phyloP scores from a whole-genome alignment of 2,888 invertebrate species.

The Pecten maximus region DNA sequence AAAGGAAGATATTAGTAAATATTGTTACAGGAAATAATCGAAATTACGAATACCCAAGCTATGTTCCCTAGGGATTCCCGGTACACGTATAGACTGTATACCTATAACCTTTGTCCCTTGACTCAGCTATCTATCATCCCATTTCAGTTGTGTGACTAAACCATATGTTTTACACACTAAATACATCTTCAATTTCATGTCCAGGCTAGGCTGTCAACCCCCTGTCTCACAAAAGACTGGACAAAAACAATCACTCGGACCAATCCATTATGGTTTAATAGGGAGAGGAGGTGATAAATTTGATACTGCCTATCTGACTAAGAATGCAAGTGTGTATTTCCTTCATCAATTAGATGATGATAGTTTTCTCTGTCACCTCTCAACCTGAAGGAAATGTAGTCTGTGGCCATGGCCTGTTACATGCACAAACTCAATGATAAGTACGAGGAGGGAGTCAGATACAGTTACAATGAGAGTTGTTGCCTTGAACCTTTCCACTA shows the following conservation, averaged over 20 bases:
- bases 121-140: not conserved
- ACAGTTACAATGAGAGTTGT: not conserved
- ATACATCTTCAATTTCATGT: not conserved
- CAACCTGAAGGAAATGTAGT: not conserved
- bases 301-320: not conserved
- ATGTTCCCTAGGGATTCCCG: not conserved
- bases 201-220: not conserved
- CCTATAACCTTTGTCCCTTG: not conserved
- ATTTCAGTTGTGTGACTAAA: not conserved
- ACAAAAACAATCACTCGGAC: not conserved
- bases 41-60: not conserved
- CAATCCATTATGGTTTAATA: not conserved
- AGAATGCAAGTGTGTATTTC: not conserved
- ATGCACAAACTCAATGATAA: no score
- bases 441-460: no score
- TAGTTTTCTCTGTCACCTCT: not conserved
- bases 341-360: not conserved
- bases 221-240: not conserved
- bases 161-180: not conserved
- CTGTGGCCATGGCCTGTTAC: no score
- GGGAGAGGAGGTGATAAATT: not conserved
- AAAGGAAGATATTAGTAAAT: no score
- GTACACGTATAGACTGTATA: no score
- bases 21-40: not conserved
- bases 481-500: not conserved